phyloP scores from a whole-genome alignment of 92 coral and sea anemone species.

The Phenganax subtilis region DNA sequence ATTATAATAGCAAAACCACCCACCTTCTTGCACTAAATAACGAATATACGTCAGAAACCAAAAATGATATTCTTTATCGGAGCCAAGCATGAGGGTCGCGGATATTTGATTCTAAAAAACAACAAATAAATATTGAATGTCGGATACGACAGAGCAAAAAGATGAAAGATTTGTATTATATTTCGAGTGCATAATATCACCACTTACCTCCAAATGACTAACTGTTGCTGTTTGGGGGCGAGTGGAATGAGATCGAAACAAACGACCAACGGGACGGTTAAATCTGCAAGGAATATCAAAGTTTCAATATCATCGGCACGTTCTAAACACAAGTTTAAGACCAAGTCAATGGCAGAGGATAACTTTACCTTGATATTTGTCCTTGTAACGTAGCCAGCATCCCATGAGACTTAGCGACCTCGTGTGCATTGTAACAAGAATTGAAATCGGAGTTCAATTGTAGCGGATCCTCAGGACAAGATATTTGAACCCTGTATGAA shows the following conservation, averaged over 20 bases:
- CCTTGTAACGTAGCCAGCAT: slow-evolving; percentile 84
- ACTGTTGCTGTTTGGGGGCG: slow-evolving; percentile 91
- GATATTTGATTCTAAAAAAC: slow-evolving; percentile 75
- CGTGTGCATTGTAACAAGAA: slow-evolving; percentile 69
- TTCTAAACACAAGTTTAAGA: background rate
- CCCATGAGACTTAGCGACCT: slow-evolving; percentile 77
- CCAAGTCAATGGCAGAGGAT: background rate
- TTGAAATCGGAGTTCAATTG: slow-evolving; percentile 82
- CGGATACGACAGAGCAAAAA: no score
- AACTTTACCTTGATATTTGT: slow-evolving; percentile 67
- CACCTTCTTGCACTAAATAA: slow-evolving; percentile 83
- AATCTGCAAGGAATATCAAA: slow-evolving; percentile 47
- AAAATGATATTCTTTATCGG: slow-evolving; percentile 86
- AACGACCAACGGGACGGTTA: slow-evolving; percentile 78
- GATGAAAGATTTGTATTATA: no score
- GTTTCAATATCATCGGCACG: background rate
- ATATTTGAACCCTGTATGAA: slow-evolving; percentile 71
- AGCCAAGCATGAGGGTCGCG: slow-evolving; percentile 77
- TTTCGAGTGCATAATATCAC: no score
- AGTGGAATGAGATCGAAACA: slow-evolving; percentile 81
- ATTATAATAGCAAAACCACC: background rate
- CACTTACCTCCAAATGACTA: slow-evolving; percentile 75
- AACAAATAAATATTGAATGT: no score
- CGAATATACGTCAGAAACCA: slow-evolving; percentile 93
- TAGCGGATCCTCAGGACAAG: slow-evolving; percentile 80